Conservation (phyloP, 2,797 vertebrate genomes). For the Sus cebifrons region DNA sequence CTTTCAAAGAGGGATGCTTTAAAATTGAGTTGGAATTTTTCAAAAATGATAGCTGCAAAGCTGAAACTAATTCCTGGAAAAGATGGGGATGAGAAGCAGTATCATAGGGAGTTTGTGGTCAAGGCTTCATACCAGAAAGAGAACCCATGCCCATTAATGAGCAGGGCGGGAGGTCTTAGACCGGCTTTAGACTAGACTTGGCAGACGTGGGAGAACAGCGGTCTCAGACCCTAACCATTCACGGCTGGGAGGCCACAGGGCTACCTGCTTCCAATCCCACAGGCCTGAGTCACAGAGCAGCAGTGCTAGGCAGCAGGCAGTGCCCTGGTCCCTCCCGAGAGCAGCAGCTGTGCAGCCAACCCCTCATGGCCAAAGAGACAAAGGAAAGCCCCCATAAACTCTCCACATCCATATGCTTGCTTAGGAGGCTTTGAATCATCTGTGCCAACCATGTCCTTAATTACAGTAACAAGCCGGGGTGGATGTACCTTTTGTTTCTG, state of each 20-base stretch:
- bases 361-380: not conserved
- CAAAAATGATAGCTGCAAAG: slow-evolving; percentile 2
- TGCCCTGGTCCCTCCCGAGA: not conserved
- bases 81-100: not conserved
- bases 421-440: not conserved
- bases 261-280: not conserved
- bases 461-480: not conserved
- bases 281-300: not conserved
- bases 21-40: not conserved
- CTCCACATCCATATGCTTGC: not conserved
- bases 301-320: not conserved
- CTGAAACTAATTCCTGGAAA: not conserved
- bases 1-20: not conserved
- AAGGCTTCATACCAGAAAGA: not conserved
- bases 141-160: not conserved
- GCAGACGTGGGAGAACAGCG: rapidly evolving
- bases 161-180: not conserved
- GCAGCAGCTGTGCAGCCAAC: not conserved
- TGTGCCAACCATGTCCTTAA: not conserved
- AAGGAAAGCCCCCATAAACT: not conserved
- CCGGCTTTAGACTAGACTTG: not conserved
- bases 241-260: rapidly evolving
- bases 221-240: not conserved
- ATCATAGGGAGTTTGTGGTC: not conserved
- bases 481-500: not conserved